A percentile compares a stretch with the other conserved stretches of the same genome.
phyloP scores from a whole-genome alignment of 2,888 invertebrate species.

The Plebejus melissa region DNA sequence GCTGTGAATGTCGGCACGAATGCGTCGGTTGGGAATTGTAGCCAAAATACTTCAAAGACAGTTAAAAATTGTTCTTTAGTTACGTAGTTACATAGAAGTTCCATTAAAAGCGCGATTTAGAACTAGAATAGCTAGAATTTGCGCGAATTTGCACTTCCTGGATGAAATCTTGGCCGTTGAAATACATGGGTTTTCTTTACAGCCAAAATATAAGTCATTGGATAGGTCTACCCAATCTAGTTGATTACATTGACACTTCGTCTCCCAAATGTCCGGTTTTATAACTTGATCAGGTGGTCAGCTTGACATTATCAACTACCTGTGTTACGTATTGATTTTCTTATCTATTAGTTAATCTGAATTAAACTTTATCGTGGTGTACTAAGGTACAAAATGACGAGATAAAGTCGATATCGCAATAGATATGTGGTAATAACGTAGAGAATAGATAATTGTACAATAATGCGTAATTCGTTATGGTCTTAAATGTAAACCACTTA shows the following conservation, averaged over 20 bases:
- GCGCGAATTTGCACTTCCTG: no score
- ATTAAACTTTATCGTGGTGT: not conserved
- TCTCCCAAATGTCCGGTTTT: not conserved
- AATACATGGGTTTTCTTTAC: no score
- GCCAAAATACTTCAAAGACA: no score
- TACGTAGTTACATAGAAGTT: no score
- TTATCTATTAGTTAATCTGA: not conserved
- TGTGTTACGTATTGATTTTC: constrained; percentile 4
- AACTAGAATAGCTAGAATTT: no score
- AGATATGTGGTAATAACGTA: not conserved
- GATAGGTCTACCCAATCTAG: not conserved
- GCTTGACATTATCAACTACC: constrained; percentile 10
- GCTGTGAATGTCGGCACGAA: no score
- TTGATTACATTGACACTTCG: not conserved
- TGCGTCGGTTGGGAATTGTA: no score
- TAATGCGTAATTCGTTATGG: not conserved
- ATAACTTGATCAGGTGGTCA: not conserved
- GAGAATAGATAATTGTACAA: not conserved
- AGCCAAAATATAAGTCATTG: no score
- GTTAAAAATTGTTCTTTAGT: no score
- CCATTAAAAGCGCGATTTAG: no score
- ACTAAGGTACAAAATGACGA: not conserved
- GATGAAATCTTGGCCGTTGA: no score
- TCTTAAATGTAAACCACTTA: not conserved
- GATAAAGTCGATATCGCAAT: not conserved